A percentile compares a stretch with the other conserved stretches of the same genome.
Conservation (phyloP, 2,113 vertebrate genomes). For the Diphyllodes magnificus region DNA sequence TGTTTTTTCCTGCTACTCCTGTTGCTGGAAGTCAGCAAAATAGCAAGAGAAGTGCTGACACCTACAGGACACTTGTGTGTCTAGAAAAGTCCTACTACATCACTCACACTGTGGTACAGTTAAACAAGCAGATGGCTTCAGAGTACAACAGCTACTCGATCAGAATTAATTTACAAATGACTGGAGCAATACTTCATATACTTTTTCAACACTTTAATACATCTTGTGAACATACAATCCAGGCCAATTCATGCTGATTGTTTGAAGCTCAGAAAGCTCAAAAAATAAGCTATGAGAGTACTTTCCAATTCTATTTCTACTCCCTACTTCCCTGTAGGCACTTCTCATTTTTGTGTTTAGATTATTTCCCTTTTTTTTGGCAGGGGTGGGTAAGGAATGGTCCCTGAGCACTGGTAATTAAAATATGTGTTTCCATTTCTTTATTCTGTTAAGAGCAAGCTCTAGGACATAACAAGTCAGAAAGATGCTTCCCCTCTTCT, state of each 20-base stretch:
- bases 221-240: background rate
- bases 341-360: background rate
- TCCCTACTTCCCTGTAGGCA: background rate
- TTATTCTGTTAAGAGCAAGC: background rate
- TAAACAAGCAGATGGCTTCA: background rate
- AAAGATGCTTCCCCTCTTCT: background rate
- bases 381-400: background rate
- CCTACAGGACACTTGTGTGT: background rate
- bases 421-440: background rate
- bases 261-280: background rate
- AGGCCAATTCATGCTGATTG: background rate
- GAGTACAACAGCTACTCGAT: background rate
- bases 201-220: background rate
- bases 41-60: background rate
- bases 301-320: background rate
- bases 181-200: background rate
- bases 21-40: background rate
- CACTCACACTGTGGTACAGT: background rate
- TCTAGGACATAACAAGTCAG: background rate
- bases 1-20: background rate
- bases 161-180: background rate
- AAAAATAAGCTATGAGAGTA: background rate
- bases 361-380: background rate
- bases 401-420: background rate
- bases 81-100: background rate